These are phyloP conservation scores for Eupeodes corollae DNA, from an alignment of 1,140 invertebrate species.

Conservation along the genomic window DNA sequence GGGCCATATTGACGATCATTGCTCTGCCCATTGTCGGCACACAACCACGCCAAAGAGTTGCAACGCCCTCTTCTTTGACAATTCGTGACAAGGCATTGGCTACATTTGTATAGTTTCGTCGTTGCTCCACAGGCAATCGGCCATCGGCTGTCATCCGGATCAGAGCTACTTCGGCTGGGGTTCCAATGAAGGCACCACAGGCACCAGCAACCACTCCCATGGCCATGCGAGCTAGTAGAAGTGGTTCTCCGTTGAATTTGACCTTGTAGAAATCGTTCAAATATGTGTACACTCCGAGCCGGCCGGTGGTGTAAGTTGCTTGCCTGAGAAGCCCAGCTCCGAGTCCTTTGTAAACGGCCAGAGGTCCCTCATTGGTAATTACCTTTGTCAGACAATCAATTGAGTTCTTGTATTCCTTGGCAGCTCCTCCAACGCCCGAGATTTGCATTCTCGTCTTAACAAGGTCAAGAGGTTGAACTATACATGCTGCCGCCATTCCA, in stretches of 20 bases:
- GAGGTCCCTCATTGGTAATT: slow-evolving; percentile 75
- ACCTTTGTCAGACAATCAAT: slow-evolving; percentile 61
- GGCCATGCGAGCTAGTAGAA: slow-evolving; percentile 34
- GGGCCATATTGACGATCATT: slow-evolving; percentile 96
- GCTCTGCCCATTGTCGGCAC: slow-evolving; percentile 65
- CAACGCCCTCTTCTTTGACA: slow-evolving; percentile 77
- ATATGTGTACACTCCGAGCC: slow-evolving; percentile 90
- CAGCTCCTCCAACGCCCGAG: slow-evolving; percentile 58
- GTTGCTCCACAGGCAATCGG: slow-evolving; percentile 68
- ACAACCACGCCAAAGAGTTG: slow-evolving; percentile 82
- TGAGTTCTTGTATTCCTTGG: slow-evolving; percentile 65
- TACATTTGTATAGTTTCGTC: slow-evolving; percentile 89
- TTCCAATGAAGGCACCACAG: slow-evolving; percentile 82
- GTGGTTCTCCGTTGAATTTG: slow-evolving; percentile 15
- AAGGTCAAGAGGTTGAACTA: slow-evolving; percentile 95
- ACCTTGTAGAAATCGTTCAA: slow-evolving; percentile 70
- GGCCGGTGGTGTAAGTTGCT: slow-evolving; percentile 94
- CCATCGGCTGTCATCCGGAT: slow-evolving; percentile 97
- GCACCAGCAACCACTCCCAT: slow-evolving; percentile 79
- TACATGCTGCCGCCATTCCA: slow-evolving; percentile 91
- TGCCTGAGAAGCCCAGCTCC: slow-evolving; percentile 85
- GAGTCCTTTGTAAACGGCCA: slow-evolving; percentile 79
- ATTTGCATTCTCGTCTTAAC: slow-evolving; percentile 99
- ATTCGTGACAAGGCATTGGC: slow-evolving; percentile 84
- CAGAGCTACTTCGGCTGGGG: slow-evolving; percentile 85